Base-by-base conservation (phyloP, 2,888 invertebrate genomes). In the Dendrolimus pini region DNA sequence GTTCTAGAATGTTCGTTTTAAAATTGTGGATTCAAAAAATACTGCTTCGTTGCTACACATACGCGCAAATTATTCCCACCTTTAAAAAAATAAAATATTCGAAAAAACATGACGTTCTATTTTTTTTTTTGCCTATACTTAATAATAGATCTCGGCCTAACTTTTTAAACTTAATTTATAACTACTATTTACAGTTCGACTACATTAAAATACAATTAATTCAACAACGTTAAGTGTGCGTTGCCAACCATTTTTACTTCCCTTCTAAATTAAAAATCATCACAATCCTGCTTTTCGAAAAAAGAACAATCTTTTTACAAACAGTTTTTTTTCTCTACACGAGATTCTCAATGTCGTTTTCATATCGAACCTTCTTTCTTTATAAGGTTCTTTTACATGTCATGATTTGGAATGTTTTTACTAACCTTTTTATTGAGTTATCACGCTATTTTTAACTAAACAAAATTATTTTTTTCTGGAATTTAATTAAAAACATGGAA, bases 31-130 rank as follows among this genome's bases (percentile, higher is more conserved):
- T 47, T 47, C 47, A 47, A 73, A 72, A 78, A 85, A 86, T 85
- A 87, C 83, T 85, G 85, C 67, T 87, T 89, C 89, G 88, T 84
- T 88, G 88, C 86, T 82, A 83, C 74, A 88, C 87, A 85, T 81
- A 83, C 74, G 72, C 75, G 82, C 83, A 84, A 88, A 85, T 81
- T 60, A 81, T 76, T 47, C 47, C 47, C 47, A 47, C 47, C 47
- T 10, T 47, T 77, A 78, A 71, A 81, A 83, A 82, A 83, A 83
- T 79, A 82, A 82, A 74, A 75, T 76, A 80, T 81, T 81, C 78
- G 74, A 82, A 80, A 77, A 74, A 72, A 73, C 70, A 62, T 70
- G 75, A 72, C 67, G 67, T 61, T 71, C 72, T 74, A 74, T 77
- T 64, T 54, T 69, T 30, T 14, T 52, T 55, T 63, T 66, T 71